Conservation (phyloP, 2,113 vertebrate genomes). For the Microcebus jonahi region DNA sequence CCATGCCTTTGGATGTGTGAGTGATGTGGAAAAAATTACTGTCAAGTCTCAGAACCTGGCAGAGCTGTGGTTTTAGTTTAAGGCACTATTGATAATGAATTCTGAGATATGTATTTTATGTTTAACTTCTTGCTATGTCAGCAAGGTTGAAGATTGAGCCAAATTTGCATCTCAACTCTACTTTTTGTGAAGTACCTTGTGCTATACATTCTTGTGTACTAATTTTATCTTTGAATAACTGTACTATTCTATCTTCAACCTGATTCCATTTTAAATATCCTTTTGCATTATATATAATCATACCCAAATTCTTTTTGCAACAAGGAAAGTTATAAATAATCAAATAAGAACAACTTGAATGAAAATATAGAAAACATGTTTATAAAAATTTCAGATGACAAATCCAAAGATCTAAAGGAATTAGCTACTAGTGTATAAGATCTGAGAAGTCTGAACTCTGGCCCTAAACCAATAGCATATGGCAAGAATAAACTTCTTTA, state of each 20-base stretch:
- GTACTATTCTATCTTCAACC: background rate
- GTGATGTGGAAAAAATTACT: background rate
- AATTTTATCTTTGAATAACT: background rate
- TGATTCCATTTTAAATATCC: background rate
- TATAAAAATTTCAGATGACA: background rate
- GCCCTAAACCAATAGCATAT: background rate
- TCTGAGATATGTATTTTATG: background rate
- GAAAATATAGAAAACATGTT: background rate
- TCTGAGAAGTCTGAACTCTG: background rate
- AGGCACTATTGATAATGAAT: background rate
- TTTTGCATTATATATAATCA: background rate
- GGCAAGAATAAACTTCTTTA: background rate
- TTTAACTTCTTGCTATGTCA: background rate
- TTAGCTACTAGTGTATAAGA: background rate
- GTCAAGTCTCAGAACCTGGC: background rate
- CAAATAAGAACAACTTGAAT: background rate
- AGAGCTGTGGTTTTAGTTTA: background rate
- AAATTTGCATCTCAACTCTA: background rate
- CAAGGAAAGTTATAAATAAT: background rate
- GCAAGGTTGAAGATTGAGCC: background rate
- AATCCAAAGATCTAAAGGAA: background rate
- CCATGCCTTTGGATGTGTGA: background rate
- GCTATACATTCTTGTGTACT: background rate
- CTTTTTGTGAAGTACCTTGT: background rate
- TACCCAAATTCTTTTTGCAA: background rate